Percentiles rank a stretch among this genome's conserved stretches.
These are phyloP conservation scores for Echinops telfairi DNA, from an alignment of 2,113 vertebrate species.

Conservation along the genomic window DNA sequence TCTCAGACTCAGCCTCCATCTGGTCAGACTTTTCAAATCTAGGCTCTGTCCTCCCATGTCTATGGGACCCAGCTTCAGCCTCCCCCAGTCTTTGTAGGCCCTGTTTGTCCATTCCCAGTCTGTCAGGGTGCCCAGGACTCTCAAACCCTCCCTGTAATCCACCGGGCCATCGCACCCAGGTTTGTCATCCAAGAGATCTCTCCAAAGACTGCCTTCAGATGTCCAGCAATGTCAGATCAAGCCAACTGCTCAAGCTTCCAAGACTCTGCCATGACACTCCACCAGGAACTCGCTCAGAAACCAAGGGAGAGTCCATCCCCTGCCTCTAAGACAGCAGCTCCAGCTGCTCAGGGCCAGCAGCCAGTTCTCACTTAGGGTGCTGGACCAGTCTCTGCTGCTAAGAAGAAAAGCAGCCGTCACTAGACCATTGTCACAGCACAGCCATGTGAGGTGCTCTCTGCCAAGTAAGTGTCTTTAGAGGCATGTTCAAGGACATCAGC, in stretches of 20 bases:
- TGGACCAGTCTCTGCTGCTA: accelerated
- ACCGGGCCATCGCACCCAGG: not conserved
- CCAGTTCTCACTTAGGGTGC: not conserved
- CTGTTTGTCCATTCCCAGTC: not conserved
- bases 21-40: not conserved
- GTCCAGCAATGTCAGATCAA: not conserved
- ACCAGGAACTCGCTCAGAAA: not conserved
- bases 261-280: not conserved
- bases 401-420: not conserved
- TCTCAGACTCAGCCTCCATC: not conserved
- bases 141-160: not conserved
- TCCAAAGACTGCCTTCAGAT: not conserved
- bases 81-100: not conserved
- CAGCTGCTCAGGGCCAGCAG: not conserved
- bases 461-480: conserved; percentile 66
- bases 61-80: not conserved
- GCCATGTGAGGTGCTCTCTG: not conserved
- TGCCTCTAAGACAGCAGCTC: not conserved
- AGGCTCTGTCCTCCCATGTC: not conserved
- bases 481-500: not conserved
- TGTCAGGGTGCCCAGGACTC: not conserved
- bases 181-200: not conserved
- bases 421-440: not conserved
- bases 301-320: accelerated
- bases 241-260: not conserved